Conservation (phyloP, 2,797 vertebrate species). For the Pantherophis vulpinus region DNA sequence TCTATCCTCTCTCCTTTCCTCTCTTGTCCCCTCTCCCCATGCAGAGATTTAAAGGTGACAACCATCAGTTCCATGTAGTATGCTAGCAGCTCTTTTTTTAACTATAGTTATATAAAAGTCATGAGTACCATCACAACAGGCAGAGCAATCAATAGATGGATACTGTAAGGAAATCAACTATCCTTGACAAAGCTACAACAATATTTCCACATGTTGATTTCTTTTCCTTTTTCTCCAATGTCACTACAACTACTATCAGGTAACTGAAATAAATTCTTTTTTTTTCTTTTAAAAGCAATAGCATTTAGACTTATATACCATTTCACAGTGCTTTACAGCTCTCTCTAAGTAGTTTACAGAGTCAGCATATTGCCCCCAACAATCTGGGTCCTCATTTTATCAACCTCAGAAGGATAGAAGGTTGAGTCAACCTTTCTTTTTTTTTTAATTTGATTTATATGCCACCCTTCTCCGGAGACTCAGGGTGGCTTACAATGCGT, state of each 20-base stretch:
- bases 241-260: neutral
- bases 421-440: neutral
- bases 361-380: neutral
- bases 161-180: neutral
- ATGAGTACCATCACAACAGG: neutral
- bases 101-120: neutral
- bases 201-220: neutral
- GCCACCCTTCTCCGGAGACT: no score
- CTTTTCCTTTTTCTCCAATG: neutral
- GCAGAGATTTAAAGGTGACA: neutral
- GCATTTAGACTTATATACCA: neutral
- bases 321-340: neutral
- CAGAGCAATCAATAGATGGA: neutral
- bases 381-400: neutral
- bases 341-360: neutral
- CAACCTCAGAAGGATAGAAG: neutral
- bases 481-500: no score
- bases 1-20: no score
- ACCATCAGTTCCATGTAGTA: neutral
- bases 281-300: neutral
- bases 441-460: no score
- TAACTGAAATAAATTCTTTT: neutral
- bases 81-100: neutral
- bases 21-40: no score
- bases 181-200: neutral